Base-by-base conservation (phyloP, 1,140 invertebrate genomes). In the Lucilia sericata region DNA sequence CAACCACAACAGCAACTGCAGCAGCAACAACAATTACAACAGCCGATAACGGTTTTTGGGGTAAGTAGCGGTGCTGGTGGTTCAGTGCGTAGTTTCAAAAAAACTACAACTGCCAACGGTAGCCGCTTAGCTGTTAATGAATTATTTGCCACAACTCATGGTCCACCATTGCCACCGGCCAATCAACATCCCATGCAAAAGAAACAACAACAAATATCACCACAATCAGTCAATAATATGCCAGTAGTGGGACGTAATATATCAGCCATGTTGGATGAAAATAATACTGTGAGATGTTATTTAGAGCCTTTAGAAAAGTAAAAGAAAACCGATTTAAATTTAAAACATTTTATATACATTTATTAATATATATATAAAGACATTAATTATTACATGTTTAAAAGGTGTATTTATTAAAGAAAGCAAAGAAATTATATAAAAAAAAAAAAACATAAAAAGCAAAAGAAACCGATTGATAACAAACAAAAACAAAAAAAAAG, bases 201-300 rank as follows among this genome's bases (percentile, higher is more conserved):
- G 86, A 88, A 88, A 85, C 87, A 84, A 87, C 80, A 88, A 55
- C 88, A 87, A 78, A 25, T 80, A 51, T 80, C 76, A 49, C 86
- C 86, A 47, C 84, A 86, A 74, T 80, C 76, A 21, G 42, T 80
- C n/a, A 80, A 49, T 21, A 80, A 42, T 78, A 78, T 42, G 42
- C 86, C 81, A 49, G 47, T 75, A 21, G 80, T 85, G 89, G 92
- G 87, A 88, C 94, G 91, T 92, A 95, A 86, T 92, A 93, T 88
- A 92, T 95, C 96, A 36, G 95, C 95, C 17, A 95, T 96, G 60
- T 90, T 96, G 30, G 95, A 96, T 91, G 95, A 91, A 86, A 91
- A 95, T 4, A 95, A 96, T 87, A 96, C 95, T 65, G 95, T 96
- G 81, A 94, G 96, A 80, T 96, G 95, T 88, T 95, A 96, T 87